These are phyloP conservation scores for Serranus cabrilla DNA, from an alignment of 2,797 vertebrate genomes.

Conservation along the genomic window DNA sequence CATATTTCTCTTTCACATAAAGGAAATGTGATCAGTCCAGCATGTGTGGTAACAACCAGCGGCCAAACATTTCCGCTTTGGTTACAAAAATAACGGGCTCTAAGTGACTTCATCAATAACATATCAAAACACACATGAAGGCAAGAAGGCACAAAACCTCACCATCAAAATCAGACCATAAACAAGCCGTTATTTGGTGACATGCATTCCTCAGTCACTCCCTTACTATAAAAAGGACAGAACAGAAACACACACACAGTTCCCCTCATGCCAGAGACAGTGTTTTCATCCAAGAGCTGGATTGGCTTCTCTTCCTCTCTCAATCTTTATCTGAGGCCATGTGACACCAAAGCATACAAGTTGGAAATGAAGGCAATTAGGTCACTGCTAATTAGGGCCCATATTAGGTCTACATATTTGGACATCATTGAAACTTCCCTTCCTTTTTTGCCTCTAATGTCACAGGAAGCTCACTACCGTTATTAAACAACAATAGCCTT, in stretches of 20 bases:
- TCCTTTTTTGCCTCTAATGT: slow-evolving; percentile 15
- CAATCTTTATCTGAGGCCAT: slow-evolving; percentile 56
- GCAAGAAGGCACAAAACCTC: slow-evolving; percentile 11
- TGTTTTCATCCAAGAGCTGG: slow-evolving; percentile 45
- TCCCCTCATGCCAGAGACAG: slow-evolving; percentile 32
- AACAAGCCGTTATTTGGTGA: slow-evolving; percentile 57
- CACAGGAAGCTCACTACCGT: slow-evolving; percentile 7
- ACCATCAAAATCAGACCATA: slow-evolving; percentile 38
- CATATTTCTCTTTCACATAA: not conserved
- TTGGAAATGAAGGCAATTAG: slow-evolving; percentile 66
- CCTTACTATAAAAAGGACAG: slow-evolving; percentile 63
- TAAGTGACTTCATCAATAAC: slow-evolving; percentile 29
- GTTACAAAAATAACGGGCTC: slow-evolving; percentile 18
- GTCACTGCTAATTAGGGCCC: slow-evolving; percentile 55
- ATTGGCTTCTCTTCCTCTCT: slow-evolving; percentile 28
- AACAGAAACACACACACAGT: slow-evolving; percentile 37
- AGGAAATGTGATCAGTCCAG: slow-evolving; percentile 32
- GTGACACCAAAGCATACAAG: slow-evolving; percentile 59
- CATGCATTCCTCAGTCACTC: slow-evolving; percentile 64
- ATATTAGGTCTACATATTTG: slow-evolving; percentile 31
- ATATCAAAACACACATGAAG: slow-evolving; percentile 25
- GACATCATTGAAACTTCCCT: slow-evolving; percentile 40
- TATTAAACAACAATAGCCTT: slow-evolving; percentile 23
- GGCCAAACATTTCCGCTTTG: slow-evolving; percentile 30
- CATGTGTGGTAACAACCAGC: slow-evolving; percentile 29